These are phyloP conservation scores for Maniola jurtina DNA, from an alignment of 1,140 invertebrate species.

Conservation along the genomic window DNA sequence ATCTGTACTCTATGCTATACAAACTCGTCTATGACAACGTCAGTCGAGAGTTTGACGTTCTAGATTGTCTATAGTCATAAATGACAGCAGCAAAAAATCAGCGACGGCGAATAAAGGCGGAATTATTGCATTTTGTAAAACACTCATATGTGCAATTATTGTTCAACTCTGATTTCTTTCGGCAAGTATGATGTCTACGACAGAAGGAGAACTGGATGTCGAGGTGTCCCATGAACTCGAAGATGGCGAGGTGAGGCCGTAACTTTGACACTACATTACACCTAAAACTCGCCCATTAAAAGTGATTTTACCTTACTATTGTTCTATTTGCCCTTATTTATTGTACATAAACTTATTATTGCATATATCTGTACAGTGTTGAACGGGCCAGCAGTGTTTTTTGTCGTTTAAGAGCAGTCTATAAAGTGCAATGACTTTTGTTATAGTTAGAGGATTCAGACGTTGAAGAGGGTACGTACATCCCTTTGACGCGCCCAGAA, in stretches of 20 bases:
- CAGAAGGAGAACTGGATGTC: constrained; percentile 70
- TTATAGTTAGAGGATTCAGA: constrained; percentile 72
- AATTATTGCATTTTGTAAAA: constrained; percentile 52
- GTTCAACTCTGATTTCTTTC: constrained; percentile 37
- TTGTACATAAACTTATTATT: not conserved
- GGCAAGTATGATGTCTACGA: constrained; percentile 68
- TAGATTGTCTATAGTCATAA: constrained; percentile 14
- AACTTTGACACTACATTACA: constrained; percentile 17
- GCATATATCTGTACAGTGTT: not conserved
- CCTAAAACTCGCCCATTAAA: constrained; percentile 12
- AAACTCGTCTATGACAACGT: too few relatives aligned
- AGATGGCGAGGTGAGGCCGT: constrained; percentile 65
- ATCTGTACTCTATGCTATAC: too few relatives aligned
- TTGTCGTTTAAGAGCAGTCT: not conserved
- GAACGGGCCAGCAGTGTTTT: not conserved
- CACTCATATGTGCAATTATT: constrained; percentile 61
- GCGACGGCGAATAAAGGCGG: constrained; percentile 52
- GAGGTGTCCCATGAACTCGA: constrained; percentile 64
- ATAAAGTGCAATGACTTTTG: constrained; percentile 5
- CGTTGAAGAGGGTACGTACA: constrained; percentile 70
- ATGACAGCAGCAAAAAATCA: constrained; percentile 29
- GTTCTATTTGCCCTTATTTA: not conserved
- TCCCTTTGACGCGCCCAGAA: constrained; percentile 63
- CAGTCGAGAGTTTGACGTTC: not conserved
- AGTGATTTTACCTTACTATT: constrained; percentile 13